These are phyloP conservation scores for Oenanthe oenanthe DNA, from an alignment of 2,113 vertebrate genomes.

Conservation along the genomic window DNA sequence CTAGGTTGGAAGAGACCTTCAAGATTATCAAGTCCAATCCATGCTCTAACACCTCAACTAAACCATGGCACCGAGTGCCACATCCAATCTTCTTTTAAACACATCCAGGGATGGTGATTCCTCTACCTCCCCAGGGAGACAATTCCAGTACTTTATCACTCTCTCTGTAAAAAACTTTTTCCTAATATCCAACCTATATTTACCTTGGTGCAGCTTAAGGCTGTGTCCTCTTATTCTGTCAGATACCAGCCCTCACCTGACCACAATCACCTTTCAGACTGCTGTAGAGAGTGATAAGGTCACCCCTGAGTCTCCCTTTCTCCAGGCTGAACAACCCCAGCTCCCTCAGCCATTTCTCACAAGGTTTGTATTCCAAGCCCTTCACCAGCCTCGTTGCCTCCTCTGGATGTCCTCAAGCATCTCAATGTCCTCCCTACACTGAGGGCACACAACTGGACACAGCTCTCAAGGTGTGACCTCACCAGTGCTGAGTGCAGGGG, in stretches of 20 bases:
- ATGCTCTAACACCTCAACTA: not conserved
- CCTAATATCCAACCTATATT: not conserved
- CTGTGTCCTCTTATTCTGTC: not conserved
- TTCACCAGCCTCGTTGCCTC: not conserved
- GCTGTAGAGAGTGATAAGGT: not conserved
- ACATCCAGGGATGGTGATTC: not conserved
- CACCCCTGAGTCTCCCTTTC: not conserved
- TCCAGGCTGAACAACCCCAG: not conserved
- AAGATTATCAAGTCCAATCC: no score
- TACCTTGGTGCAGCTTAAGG: not conserved
- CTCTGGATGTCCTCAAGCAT: accelerated
- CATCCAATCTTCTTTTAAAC: not conserved
- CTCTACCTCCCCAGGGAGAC: accelerated
- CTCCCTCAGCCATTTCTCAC: not conserved
- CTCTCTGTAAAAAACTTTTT: not conserved
- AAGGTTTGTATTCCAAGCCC: not conserved
- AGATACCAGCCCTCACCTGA: not conserved
- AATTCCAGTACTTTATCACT: no score
- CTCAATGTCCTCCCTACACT: no score
- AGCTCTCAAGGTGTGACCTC: not conserved
- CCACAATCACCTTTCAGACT: not conserved
- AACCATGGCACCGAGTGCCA: not conserved
- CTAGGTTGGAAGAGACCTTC: not conserved
- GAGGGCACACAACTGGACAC: not conserved
- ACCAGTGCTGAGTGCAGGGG: not conserved